These are phyloP conservation scores for Craniophora ligustri DNA, from an alignment of 2,888 invertebrate genomes.

Conservation along the genomic window DNA sequence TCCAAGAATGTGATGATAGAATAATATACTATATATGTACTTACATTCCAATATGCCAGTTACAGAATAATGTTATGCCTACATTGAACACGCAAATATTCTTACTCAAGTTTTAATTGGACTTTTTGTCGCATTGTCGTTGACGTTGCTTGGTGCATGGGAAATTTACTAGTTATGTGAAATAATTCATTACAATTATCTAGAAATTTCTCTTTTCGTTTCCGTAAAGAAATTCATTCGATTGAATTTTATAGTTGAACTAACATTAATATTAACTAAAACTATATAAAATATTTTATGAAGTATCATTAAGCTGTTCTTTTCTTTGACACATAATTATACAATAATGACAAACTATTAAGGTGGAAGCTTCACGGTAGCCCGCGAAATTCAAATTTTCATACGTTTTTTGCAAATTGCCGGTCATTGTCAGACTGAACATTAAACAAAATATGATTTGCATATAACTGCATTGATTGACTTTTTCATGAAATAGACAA, in stretches of 20 bases:
- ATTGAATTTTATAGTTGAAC: not conserved
- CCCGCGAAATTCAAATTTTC: no score
- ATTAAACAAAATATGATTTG: no score
- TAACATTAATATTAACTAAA: no score
- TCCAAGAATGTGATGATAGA: not conserved
- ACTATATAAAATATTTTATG: no score
- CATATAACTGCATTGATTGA: no score
- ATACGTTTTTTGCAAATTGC: no score
- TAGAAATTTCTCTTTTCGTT: constrained; percentile 17
- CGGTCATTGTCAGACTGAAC: no score
- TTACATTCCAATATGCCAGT: not conserved
- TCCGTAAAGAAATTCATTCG: constrained; percentile 5
- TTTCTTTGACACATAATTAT: no score
- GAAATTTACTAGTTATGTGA: constrained; percentile 15
- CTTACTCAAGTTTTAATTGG: constrained; percentile 26
- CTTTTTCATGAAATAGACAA: no score
- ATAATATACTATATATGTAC: not conserved
- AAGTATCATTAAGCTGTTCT: no score
- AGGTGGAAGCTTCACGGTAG: no score
- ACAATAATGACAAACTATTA: no score
- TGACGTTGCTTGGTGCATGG: constrained; percentile 17
- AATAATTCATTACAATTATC: constrained; percentile 26
- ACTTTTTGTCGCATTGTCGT: constrained; percentile 31
- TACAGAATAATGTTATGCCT: not conserved
- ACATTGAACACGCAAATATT: constrained; percentile 19